These are phyloP conservation scores for Andrena marginata DNA, from an alignment of 2,888 invertebrate species.

Conservation along the genomic window DNA sequence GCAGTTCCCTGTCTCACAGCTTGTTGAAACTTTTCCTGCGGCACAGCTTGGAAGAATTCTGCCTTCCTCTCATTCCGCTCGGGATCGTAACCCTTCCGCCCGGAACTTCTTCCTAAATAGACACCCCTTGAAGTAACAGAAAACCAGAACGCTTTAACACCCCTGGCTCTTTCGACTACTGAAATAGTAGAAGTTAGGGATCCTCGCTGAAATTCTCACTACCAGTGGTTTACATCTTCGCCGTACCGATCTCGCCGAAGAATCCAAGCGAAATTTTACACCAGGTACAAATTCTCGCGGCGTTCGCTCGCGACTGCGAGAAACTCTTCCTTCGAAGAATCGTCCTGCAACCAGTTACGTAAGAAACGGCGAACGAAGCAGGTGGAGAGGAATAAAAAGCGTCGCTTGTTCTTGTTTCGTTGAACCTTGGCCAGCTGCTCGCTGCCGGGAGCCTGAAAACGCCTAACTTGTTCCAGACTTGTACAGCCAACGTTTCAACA, in stretches of 20 bases:
- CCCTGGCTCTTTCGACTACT: background rate
- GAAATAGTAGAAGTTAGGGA: background rate
- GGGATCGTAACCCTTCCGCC: background rate
- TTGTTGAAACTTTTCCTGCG: background rate
- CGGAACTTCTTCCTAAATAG: background rate
- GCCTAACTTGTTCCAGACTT: slow-evolving; percentile 38
- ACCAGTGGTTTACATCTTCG: background rate
- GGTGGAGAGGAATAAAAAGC: slow-evolving; percentile 40
- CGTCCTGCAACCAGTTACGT: background rate
- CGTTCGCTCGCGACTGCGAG: background rate
- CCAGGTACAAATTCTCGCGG: background rate
- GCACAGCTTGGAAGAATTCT: background rate
- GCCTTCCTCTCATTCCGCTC: background rate
- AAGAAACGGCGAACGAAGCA: slow-evolving; percentile 30
- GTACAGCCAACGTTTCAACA: slow-evolving; percentile 21
- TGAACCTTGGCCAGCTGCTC: slow-evolving; percentile 28
- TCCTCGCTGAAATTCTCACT: background rate
- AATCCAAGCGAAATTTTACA: no score
- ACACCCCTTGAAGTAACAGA: background rate
- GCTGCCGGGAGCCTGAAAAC: slow-evolving; percentile 5
- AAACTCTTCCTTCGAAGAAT: background rate
- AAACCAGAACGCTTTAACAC: background rate
- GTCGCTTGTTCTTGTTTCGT: slow-evolving; percentile 8
- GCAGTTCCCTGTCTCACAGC: background rate
- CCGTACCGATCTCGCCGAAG: background rate